Base-by-base conservation (phyloP, 2,888 invertebrate species). In the Xanthostigma xanthostigma region DNA sequence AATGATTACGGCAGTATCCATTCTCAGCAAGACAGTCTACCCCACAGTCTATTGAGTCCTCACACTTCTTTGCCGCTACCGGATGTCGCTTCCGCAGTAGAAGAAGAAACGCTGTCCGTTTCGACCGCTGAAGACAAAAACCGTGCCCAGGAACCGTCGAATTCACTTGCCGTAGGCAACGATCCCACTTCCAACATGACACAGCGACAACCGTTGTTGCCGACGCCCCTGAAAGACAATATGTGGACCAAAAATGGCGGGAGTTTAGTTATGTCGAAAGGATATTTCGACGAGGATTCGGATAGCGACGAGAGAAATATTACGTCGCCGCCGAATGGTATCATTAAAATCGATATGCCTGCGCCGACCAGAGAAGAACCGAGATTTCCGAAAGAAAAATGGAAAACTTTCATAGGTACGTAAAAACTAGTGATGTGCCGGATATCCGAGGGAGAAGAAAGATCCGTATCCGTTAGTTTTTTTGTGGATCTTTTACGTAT, bases 311-410 rank as follows among this genome's bases (percentile, higher is more conserved):
- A 69, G 62, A 45, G 55, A 54, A 9, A 56, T 62, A 35, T 60
- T 62, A 52, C 55, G 60, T 14, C 59, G 61, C 50, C 59, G 58
- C 48, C 55, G 17, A 63, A 66, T 55, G 75, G 75, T 42, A 70
- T 76, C 54, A 72, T 80, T 53, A 74, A 75, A 61, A 74, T 81
- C 59, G 76, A 77, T 57, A 72, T 79, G 56, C 78, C 84, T 14
- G 73, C 80, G 51, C 75, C 84, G 44, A 73, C 76, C 46, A 72
- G 84, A 57, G 86, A 86, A 60, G 85, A 86, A 62, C 78, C 78
- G 17, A 72, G 84, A 59, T 88, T 81, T 67, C 88, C 88, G 37
- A 86, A 85, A 64, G 88, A 89, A 68, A 81, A 84, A 65, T 84
- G 84, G 76, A 89, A 89, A 75, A 87, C 88, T 14, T 67, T 80